Conservation (phyloP, 1,140 invertebrate species). For the Nephila pilipes region DNA sequence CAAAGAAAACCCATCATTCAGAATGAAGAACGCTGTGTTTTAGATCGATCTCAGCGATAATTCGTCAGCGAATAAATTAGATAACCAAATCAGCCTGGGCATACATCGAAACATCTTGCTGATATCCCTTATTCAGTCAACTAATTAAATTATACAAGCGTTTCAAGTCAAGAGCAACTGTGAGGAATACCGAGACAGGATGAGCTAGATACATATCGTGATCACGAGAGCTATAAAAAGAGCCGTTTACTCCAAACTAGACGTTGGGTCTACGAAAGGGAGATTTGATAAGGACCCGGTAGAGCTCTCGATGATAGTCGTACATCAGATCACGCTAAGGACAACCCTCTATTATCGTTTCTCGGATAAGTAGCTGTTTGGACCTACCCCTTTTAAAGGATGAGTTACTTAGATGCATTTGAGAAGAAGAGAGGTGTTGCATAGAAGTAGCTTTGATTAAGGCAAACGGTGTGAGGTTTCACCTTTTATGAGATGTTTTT, state of each 20-base stretch:
- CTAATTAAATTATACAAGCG: slow-evolving; percentile 28
- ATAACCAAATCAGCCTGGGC: not conserved
- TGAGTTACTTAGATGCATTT: slow-evolving; percentile 48
- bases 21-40: not conserved
- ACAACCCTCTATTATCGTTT: slow-evolving; percentile 61
- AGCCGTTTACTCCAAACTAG: slow-evolving; percentile 48
- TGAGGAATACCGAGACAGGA: not conserved
- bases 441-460: slow-evolving; percentile 55
- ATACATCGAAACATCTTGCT: not conserved
- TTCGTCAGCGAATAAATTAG: not conserved
- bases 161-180: not conserved
- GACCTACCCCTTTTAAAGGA: slow-evolving; percentile 29
- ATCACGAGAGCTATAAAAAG: slow-evolving; percentile 55
- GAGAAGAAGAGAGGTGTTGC: slow-evolving; percentile 1
- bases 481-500: slow-evolving; percentile 10
- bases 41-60: not conserved
- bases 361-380: slow-evolving; percentile 44
- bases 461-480: slow-evolving; percentile 28
- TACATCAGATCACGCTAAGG: slow-evolving; percentile 53
- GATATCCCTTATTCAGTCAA: not conserved
- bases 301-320: slow-evolving; percentile 33
- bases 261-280: slow-evolving; percentile 22
- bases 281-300: slow-evolving; percentile 59
- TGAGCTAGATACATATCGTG: slow-evolving; percentile 24
- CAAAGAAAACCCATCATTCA: no score